Evolutionary conservation across 1,140 invertebrate species (phyloP).

Genomic region (Oryzaephilus surinamensis): DNA sequence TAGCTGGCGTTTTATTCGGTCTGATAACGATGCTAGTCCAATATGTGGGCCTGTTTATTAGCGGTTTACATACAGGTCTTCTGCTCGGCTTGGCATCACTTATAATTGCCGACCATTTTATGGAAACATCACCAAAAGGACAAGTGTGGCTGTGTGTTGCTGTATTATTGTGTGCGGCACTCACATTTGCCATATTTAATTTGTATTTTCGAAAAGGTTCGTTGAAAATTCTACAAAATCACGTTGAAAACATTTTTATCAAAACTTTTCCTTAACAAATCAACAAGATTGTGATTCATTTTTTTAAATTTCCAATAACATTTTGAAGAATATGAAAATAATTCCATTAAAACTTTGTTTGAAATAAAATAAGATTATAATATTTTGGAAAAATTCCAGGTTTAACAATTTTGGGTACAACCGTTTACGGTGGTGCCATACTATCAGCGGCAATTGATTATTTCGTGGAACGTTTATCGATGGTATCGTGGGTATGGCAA

Average conservation of each 20-base stretch:
- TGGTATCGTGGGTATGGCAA: conserved; percentile 58
- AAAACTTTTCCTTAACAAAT: neutral
- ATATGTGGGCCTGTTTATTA: conserved; percentile 73
- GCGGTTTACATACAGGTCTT: conserved; percentile 69
- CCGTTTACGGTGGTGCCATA: conserved; percentile 63
- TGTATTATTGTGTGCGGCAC: conserved; percentile 52
- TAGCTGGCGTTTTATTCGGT: conserved; percentile 66
- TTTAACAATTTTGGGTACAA: conserved; percentile 64
- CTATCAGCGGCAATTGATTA: conserved; percentile 63
- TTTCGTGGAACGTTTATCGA: conserved; percentile 60
- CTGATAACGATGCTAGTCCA: conserved; percentile 73
- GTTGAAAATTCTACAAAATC: no score
- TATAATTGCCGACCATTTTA: conserved; percentile 44
- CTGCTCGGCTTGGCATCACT: conserved; percentile 51
- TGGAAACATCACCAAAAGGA: conserved; percentile 38
- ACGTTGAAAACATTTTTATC: neutral
- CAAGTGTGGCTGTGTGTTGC: conserved; percentile 58
- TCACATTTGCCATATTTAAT: conserved; percentile 60
- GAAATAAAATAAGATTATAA: neutral
- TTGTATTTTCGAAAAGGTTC: conserved; percentile 65
- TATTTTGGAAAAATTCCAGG: conserved; percentile 34
- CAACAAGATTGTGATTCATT: neutral
- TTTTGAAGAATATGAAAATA: neutral
- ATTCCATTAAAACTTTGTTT: conserved; percentile 3
- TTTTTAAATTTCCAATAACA: neutral